Evolutionary conservation across 2,113 vertebrate species (phyloP), one percentile per base, ranked within the genome.

Genomic region (Thalassoma bifasciatum): DNA sequence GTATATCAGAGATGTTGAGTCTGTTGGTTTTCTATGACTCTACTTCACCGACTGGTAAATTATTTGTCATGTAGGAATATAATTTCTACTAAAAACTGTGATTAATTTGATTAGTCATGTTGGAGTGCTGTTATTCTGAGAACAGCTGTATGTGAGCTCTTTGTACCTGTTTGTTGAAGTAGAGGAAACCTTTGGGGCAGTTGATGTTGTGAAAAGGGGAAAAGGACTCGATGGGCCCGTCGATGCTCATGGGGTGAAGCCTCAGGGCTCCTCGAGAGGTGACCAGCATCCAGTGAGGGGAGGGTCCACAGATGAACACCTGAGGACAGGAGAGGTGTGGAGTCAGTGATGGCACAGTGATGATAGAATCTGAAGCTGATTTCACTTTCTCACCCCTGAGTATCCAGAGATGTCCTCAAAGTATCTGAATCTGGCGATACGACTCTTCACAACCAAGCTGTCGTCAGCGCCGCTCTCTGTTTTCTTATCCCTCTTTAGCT

Each of bases 401-500:
- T 98, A 98, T 67, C 96, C 96, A 0, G 96, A 97, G 77, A 97
- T 96, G 81, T 97, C 96, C 79, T 97, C 95, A 7, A 98, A 98
- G 81, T 93, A 96, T 72, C 96, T 90, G 90, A 97, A 98, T 4
- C 96, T 91, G 0, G 94, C 93, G 8, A 96, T 96, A 0, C 95
- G 93, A 51, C 95, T 93, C 6, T 94, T 95, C 1, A 74, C 66
- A 2, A 77, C 74, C 0, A 54, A 1, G 0, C 59, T 65, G 1
- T 98, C 96, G 56, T 97, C 96, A 0, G 60, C 17, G 0, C 88
- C 72, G 0, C 94, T 90, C 44, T 97, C 96, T 0, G 86, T 38
- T 80, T 96, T 97, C 82, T 93, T 94, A 26, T 95, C 94, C 79
- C 95, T 96, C 89, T 95, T 97, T 0, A 87, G 86, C 86, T 95